phyloP scores from a whole-genome alignment of 1,140 invertebrate species.

The Drosophila erecta region DNA sequence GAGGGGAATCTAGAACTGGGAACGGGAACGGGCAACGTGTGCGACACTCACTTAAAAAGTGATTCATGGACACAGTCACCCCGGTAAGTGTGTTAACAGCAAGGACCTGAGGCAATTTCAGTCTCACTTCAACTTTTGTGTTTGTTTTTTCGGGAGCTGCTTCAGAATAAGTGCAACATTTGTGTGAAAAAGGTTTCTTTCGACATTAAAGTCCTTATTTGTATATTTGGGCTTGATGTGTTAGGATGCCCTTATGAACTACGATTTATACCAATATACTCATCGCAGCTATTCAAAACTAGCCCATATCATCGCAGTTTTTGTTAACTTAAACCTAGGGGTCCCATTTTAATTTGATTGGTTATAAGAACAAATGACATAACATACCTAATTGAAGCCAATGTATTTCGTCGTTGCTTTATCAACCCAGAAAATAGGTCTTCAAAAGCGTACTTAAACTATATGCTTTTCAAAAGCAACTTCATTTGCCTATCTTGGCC shows the following conservation, averaged over 20 bases:
- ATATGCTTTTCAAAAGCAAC: slow-evolving; percentile 5
- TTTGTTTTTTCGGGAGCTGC: slow-evolving; percentile 18
- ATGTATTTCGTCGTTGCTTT: neutral
- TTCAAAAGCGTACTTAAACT: slow-evolving; percentile 9
- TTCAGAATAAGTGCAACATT: neutral
- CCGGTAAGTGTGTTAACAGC: slow-evolving; percentile 37
- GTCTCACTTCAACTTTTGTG: neutral
- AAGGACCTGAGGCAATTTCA: slow-evolving; percentile 10
- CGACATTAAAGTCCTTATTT: too few species aligned
- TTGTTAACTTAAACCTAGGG: too few species aligned
- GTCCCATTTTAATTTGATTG: too few species aligned
- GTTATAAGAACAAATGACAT: neutral
- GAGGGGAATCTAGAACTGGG: slow-evolving; percentile 1
- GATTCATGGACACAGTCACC: slow-evolving; percentile 73
- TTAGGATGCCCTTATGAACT: too few species aligned
- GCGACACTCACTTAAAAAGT: slow-evolving; percentile 79
- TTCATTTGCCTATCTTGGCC: slow-evolving; percentile 30
- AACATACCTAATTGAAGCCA: neutral
- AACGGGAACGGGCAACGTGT: slow-evolving; percentile 24
- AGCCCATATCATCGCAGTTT: too few species aligned
- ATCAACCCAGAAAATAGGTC: slow-evolving; percentile 4
- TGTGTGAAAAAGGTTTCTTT: neutral
- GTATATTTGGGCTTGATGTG: too few species aligned
- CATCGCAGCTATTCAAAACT: too few species aligned
- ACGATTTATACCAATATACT: too few species aligned